Percentiles rank a stretch among this genome's conserved stretches.
Evolutionary conservation across 2,113 vertebrate genomes (phyloP).

Genomic region (Lota lota): DNA sequence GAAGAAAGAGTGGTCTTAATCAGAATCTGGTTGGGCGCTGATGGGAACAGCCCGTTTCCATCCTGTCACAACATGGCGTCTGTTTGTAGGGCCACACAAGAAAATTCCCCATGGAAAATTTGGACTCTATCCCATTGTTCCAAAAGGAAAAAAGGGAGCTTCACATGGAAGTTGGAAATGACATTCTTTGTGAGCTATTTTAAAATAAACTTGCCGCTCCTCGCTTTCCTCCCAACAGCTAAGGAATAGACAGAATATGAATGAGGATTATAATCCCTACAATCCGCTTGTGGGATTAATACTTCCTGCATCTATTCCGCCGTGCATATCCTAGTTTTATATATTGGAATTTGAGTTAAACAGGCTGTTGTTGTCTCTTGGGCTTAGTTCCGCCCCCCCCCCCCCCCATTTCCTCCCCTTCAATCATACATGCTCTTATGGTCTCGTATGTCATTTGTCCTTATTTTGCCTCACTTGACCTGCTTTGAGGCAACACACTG

Average conservation of each 20-base stretch:
- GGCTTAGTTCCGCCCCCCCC: conserved; percentile 5
- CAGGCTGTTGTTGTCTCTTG: conserved; percentile 46
- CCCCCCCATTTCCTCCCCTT: not conserved
- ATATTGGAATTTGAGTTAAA: conserved; percentile 37
- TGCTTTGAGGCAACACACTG: conserved; percentile 43
- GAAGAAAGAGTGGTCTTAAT: conserved; percentile 13
- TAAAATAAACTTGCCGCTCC: conserved; percentile 77
- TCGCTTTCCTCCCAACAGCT: conserved; percentile 56
- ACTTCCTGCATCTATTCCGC: conserved; percentile 10
- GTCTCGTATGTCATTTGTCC: conserved; percentile 56
- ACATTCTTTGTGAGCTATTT: conserved; percentile 77
- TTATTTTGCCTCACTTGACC: conserved; percentile 52
- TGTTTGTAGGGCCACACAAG: conserved; percentile 42
- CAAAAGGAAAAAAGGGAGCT: conserved; percentile 61
- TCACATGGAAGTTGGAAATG: conserved; percentile 72
- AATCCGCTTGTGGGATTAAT: conserved; percentile 33
- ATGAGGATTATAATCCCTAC: conserved; percentile 46
- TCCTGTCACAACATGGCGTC: conserved; percentile 53
- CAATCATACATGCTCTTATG: conserved; percentile 16
- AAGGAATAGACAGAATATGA: conserved; percentile 54
- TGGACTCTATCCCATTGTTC: conserved; percentile 68
- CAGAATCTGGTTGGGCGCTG: conserved; percentile 29
- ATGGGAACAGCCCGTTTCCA: conserved; percentile 41
- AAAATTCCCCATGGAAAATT: conserved; percentile 66
- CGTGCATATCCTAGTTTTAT: conserved; percentile 20